A percentile compares a stretch with the other conserved stretches of the same genome.
Conservation (phyloP, 2,113 vertebrate genomes). For the Cisticola juncidis region DNA sequence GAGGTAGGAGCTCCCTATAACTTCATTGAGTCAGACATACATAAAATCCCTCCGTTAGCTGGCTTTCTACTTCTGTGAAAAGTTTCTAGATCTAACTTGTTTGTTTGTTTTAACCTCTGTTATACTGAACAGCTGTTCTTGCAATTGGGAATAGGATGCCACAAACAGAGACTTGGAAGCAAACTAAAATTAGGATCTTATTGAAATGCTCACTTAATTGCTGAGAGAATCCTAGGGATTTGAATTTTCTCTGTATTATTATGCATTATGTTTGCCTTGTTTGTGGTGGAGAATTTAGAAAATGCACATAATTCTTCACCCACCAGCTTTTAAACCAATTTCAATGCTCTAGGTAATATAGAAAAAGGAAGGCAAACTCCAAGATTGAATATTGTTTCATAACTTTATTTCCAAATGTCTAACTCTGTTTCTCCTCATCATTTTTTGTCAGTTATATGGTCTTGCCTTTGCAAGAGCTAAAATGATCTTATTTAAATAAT, state of each 20-base stretch:
- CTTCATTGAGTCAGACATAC: neutral
- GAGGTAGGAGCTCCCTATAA: neutral
- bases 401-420: neutral
- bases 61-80: neutral
- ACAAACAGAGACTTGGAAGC: neutral
- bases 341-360: neutral
- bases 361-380: neutral
- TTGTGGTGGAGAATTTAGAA: neutral
- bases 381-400: neutral
- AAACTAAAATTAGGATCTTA: neutral
- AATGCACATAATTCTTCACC: neutral
- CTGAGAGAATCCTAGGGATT: neutral
- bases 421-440: neutral
- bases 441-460: neutral
- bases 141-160: neutral
- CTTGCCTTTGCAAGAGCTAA: neutral
- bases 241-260: neutral
- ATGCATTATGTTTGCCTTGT: neutral
- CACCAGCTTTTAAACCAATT: neutral
- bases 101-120: neutral
- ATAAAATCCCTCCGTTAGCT: neutral
- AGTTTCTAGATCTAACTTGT: neutral
- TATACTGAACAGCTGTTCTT: neutral
- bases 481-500: neutral
- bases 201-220: neutral